A percentile compares a stretch with the other conserved stretches of the same genome.
Evolutionary conservation across 2,888 invertebrate genomes (phyloP).

Genomic region (Zaprionus obscuricornis): DNA sequence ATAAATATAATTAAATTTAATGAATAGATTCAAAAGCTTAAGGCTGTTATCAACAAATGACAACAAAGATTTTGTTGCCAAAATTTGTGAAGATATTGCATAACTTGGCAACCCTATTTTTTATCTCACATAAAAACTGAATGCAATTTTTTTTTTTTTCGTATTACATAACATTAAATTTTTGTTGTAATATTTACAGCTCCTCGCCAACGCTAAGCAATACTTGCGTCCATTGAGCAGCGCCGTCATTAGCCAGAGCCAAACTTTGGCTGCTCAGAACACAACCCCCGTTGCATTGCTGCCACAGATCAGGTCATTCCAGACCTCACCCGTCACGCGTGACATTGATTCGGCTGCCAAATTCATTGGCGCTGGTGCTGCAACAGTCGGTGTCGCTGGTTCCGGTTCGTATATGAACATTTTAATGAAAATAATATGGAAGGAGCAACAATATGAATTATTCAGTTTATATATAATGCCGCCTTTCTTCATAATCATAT

Average conservation of each 20-base stretch:
- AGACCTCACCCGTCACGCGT: constrained; percentile 93
- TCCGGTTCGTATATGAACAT: constrained; percentile 94
- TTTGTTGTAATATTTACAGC: constrained; percentile 84
- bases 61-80: constrained; percentile 40
- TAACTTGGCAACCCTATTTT: constrained; percentile 52
- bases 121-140: constrained; percentile 30
- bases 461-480: neutral
- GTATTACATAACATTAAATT: constrained; percentile 36
- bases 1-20: neutral
- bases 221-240: constrained; percentile 92
- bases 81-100: constrained; percentile 68
- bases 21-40: too few relatives aligned
- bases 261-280: constrained; percentile 87
- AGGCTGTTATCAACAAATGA: constrained; percentile 86
- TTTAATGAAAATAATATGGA: too few relatives aligned
- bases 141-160: neutral
- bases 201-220: constrained; percentile 87
- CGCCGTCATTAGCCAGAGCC: constrained; percentile 88
- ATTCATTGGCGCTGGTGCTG: constrained; percentile 99
- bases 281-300: constrained; percentile 87
- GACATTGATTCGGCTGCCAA: constrained; percentile 99
- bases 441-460: too few relatives aligned
- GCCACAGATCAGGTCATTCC: constrained; percentile 91
- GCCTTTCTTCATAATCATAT: constrained; percentile 27
- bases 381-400: constrained; percentile 99